A percentile compares a stretch with the other conserved stretches of the same genome.
phyloP scores from a whole-genome alignment of 2,888 invertebrate genomes.

The Meandrusa payeni region DNA sequence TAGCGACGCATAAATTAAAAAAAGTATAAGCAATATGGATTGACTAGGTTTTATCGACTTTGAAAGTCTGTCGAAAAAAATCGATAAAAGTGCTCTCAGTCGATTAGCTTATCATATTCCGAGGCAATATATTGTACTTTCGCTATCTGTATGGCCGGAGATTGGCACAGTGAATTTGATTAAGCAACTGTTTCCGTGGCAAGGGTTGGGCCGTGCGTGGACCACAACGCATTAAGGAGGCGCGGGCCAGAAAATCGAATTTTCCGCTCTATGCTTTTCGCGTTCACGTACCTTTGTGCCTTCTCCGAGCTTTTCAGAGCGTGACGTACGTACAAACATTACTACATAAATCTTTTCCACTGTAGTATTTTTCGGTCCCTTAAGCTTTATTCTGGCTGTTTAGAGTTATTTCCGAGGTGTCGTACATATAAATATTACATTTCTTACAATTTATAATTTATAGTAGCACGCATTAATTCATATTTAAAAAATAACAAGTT shows the following conservation, averaged over 20 bases:
- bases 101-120: conserved; percentile 44
- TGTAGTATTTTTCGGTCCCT: background rate
- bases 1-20: too few species aligned
- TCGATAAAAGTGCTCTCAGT: background rate
- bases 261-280: conserved; percentile 56
- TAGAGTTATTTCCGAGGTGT: too few species aligned
- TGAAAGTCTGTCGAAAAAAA: too few species aligned
- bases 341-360: conserved; percentile 29
- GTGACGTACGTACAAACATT: conserved; percentile 55
- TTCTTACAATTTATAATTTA: too few species aligned
- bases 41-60: too few species aligned
- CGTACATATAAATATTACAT: too few species aligned
- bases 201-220: conserved; percentile 65
- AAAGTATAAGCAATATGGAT: too few species aligned
- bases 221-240: conserved; percentile 51
- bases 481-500: too few species aligned
- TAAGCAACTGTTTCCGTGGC: conserved; percentile 57
- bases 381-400: background rate
- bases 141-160: conserved; percentile 59
- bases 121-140: conserved; percentile 60
- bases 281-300: conserved; percentile 37
- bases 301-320: conserved; percentile 59
- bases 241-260: conserved; percentile 74
- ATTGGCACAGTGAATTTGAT: conserved; percentile 72
- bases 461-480: too few species aligned